These are phyloP conservation scores for Xiphophorus birchmanni DNA, from an alignment of 2,797 vertebrate species.

Conservation along the genomic window DNA sequence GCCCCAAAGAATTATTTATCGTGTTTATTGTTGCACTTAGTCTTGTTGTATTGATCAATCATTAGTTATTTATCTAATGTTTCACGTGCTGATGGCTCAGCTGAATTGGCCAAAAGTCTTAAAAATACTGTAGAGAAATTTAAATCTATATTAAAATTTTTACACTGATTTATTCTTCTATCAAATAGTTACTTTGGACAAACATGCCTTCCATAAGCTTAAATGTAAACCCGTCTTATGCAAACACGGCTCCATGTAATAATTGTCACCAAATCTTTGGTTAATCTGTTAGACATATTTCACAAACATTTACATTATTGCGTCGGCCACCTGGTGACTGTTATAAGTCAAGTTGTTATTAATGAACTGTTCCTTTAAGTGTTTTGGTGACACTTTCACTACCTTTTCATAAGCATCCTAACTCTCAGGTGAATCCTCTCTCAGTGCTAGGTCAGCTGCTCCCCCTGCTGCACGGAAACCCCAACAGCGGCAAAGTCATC, in stretches of 20 bases:
- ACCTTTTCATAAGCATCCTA: background rate
- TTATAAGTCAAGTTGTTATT: too few species aligned
- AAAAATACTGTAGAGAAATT: background rate
- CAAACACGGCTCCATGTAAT: background rate
- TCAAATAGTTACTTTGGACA: background rate
- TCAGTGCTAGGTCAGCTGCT: slow-evolving; percentile 89
- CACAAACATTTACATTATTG: background rate
- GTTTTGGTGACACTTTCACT: background rate
- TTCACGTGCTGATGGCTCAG: background rate
- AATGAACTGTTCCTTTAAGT: background rate
- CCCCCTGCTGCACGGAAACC: slow-evolving; percentile 92
- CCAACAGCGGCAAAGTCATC: slow-evolving; percentile 91
- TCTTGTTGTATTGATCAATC: background rate
- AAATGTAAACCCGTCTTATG: background rate
- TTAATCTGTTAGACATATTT: background rate
- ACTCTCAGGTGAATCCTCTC: background rate
- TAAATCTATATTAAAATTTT: background rate
- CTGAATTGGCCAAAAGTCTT: background rate
- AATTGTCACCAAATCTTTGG: background rate
- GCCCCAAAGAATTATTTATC: background rate
- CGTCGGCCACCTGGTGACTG: background rate
- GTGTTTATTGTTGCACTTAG: background rate
- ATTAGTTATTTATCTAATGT: background rate
- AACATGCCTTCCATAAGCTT: background rate
- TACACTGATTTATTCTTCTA: background rate